phyloP scores from a whole-genome alignment of 2,888 invertebrate genomes.

The Temnothorax rugatulus region DNA sequence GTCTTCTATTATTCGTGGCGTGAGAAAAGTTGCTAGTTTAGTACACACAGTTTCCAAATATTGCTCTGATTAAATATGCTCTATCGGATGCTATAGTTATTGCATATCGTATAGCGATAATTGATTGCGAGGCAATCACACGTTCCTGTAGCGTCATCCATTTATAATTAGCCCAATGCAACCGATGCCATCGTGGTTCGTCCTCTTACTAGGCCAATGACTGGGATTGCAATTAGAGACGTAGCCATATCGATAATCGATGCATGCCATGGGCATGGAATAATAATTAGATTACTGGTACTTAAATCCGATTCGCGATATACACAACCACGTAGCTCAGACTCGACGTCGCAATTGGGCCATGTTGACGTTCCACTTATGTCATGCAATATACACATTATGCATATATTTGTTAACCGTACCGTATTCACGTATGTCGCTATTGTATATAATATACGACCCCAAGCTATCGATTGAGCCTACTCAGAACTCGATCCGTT shows the following conservation, averaged over 20 bases:
- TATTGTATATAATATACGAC: too few relatives aligned
- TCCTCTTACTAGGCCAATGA: conserved; percentile 51
- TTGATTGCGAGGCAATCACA: conserved; percentile 51
- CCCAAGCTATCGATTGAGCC: too few relatives aligned
- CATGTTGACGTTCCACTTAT: conserved; percentile 33
- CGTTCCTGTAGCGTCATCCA: conserved; percentile 34
- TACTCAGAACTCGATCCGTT: too few relatives aligned
- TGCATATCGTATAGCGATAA: conserved; percentile 5
- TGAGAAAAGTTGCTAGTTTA: background rate
- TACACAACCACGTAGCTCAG: conserved; percentile 10
- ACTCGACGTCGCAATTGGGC: conserved; percentile 23
- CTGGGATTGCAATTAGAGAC: conserved; percentile 57
- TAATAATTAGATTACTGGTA: conserved; percentile 57
- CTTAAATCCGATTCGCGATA: conserved; percentile 54
- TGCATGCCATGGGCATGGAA: conserved; percentile 47
- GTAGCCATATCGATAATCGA: conserved; percentile 47
- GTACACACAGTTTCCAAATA: background rate
- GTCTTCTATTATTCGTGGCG: too few relatives aligned
- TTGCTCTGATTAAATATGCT: background rate
- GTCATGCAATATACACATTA: conserved; percentile 1
- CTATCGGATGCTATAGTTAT: conserved; percentile 7
- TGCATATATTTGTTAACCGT: background rate
- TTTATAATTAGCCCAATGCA: conserved; percentile 52
- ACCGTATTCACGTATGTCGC: background rate
- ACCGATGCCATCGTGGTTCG: conserved; percentile 47